A percentile compares a stretch with the other conserved stretches of the same genome.
These are phyloP conservation scores for Pseudomyrmex cubaensis DNA, from an alignment of 1,140 invertebrate genomes.

Conservation along the genomic window DNA sequence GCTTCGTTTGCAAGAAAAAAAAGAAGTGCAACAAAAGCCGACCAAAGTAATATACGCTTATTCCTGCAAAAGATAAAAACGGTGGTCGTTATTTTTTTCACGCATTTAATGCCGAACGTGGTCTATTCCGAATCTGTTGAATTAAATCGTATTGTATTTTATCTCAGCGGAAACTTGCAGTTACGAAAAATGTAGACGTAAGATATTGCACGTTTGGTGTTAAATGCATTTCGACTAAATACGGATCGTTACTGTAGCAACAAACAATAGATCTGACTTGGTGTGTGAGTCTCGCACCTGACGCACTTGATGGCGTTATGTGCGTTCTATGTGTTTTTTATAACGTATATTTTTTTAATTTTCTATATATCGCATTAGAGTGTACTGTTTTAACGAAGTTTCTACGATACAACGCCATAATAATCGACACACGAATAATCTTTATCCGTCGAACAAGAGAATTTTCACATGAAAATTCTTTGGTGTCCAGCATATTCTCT, in stretches of 20 bases:
- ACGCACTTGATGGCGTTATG: constrained; percentile 38
- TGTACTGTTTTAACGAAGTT: constrained; percentile 65
- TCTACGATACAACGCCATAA: constrained; percentile 24
- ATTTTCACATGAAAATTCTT: constrained; percentile 60
- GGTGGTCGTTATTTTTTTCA: constrained; percentile 1
- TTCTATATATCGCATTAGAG: constrained; percentile 64
- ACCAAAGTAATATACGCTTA: background rate
- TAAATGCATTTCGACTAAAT: constrained; percentile 4
- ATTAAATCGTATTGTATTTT: constrained; percentile 4
- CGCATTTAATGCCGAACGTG: background rate
- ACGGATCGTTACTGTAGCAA: background rate
- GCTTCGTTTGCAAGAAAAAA: background rate
- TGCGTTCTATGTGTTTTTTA: constrained; percentile 65
- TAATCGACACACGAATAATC: constrained; percentile 15
- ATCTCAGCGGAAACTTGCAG: background rate
- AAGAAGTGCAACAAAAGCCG: background rate
- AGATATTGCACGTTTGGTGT: background rate
- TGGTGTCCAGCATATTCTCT: constrained; percentile 69
- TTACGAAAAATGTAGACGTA: constrained; percentile 5
- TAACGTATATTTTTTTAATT: constrained; percentile 71
- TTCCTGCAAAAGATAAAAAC: background rate
- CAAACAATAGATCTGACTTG: constrained; percentile 41
- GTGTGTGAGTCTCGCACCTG: constrained; percentile 45
- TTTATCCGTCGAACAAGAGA: background rate
- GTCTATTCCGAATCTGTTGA: background rate